A percentile compares a stretch with the other conserved stretches of the same genome.
phyloP scores from a whole-genome alignment of 2,888 invertebrate species.

The Teinopalpus imperialis region DNA sequence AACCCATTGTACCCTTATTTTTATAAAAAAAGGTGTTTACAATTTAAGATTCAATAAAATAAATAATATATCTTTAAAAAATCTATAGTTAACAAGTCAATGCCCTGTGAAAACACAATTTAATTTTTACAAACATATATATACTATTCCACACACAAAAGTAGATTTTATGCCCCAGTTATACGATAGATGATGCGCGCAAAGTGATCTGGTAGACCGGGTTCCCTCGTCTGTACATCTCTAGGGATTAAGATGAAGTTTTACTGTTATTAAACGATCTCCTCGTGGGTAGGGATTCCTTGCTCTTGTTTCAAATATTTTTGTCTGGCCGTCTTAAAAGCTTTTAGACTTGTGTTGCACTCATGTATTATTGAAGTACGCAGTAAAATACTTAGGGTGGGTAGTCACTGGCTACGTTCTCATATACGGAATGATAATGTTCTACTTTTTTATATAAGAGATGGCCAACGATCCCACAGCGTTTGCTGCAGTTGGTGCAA shows the following conservation, averaged over 20 bases:
- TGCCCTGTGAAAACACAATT: conserved; percentile 12
- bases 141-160: neutral
- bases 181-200: neutral
- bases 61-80: conserved; percentile 9
- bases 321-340: neutral
- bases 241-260: conserved; percentile 38
- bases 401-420: too few species aligned
- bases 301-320: conserved; percentile 24
- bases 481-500: too few species aligned
- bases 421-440: too few species aligned
- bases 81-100: conserved; percentile 6
- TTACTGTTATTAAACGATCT: conserved; percentile 37
- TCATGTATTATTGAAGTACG: too few species aligned
- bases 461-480: too few species aligned
- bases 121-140: neutral
- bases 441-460: too few species aligned
- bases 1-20: too few species aligned
- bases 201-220: conserved; percentile 14
- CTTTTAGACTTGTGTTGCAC: too few species aligned
- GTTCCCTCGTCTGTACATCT: conserved; percentile 37
- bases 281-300: conserved; percentile 33
- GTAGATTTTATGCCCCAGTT: neutral
- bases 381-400: too few species aligned
- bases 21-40: too few species aligned
- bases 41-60: too few species aligned